Percentiles rank a stretch among this genome's conserved stretches.
phyloP scores from a whole-genome alignment of 1,140 invertebrate species.

The Nasonia giraulti region DNA sequence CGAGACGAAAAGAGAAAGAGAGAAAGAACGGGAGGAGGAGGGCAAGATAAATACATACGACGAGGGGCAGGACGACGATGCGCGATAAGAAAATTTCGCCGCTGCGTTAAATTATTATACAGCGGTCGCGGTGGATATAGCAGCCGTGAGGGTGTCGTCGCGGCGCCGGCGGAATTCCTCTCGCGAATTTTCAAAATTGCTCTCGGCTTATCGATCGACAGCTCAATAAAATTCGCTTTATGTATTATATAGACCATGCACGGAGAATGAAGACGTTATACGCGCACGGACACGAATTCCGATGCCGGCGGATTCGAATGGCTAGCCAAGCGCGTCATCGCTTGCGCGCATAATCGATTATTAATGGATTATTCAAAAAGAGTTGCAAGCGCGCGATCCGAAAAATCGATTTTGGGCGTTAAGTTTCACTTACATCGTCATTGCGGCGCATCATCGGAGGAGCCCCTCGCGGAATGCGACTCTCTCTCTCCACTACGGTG shows the following conservation, averaged over 20 bases:
- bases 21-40: neutral
- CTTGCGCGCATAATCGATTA: too few species aligned
- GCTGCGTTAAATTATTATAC: conserved; percentile 42
- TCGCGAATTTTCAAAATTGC: conserved; percentile 32
- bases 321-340: too few species aligned
- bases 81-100: conserved; percentile 42
- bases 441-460: neutral
- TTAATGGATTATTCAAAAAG: too few species aligned
- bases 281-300: too few species aligned
- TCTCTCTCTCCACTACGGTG: neutral
- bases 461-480: neutral
- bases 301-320: too few species aligned
- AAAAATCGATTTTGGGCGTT: conserved; percentile 40
- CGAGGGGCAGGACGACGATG: conserved; percentile 21
- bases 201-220: neutral
- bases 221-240: neutral
- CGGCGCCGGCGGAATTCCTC: conserved; percentile 1
- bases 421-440: conserved; percentile 22
- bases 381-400: neutral
- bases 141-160: neutral
- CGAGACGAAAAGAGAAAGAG: neutral
- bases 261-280: too few species aligned
- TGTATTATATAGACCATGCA: too few species aligned
- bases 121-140: neutral
- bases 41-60: conserved; percentile 41